Evolutionary conservation across 2,797 vertebrate species (phyloP).

Genomic region (Eremophila alpestris): DNA sequence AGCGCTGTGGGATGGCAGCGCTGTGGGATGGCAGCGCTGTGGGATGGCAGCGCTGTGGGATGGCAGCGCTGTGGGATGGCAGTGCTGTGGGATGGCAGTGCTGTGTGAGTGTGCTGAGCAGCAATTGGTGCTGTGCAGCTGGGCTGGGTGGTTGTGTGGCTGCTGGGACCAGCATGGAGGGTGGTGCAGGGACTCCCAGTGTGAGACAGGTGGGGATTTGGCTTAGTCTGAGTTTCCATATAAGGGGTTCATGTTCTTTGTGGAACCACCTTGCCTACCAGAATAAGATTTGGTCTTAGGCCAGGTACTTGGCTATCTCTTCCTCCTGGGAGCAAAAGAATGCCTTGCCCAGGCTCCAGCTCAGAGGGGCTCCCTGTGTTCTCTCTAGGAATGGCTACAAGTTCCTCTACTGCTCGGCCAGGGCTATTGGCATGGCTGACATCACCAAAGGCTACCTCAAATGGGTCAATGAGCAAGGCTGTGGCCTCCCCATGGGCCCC

Average conservation of each 20-base stretch:
- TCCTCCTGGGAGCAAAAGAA: rapidly evolving
- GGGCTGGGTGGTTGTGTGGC: rapidly evolving
- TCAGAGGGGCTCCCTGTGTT: neutral
- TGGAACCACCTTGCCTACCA: neutral
- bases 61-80: neutral
- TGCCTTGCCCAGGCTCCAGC: neutral
- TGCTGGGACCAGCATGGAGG: neutral
- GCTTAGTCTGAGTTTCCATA: neutral
- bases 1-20: neutral
- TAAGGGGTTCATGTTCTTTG: rapidly evolving
- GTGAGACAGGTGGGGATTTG: rapidly evolving
- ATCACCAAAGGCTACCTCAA: slow-evolving; percentile 92
- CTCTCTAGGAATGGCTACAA: slow-evolving; percentile 91
- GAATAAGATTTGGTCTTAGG: neutral
- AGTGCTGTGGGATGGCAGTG: neutral
- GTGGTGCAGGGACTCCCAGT: neutral
- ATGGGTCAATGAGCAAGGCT: slow-evolving; percentile 90
- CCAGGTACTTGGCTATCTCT: rapidly evolving
- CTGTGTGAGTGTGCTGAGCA: neutral
- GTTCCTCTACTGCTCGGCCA: slow-evolving; percentile 95
- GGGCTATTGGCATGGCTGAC: slow-evolving; percentile 92
- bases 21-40: neutral
- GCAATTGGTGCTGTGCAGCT: neutral
- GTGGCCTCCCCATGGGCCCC: slow-evolving; percentile 89
- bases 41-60: no score